Evolutionary conservation across 1,140 invertebrate genomes (phyloP).

Genomic region (Drosophila novamexicana): DNA sequence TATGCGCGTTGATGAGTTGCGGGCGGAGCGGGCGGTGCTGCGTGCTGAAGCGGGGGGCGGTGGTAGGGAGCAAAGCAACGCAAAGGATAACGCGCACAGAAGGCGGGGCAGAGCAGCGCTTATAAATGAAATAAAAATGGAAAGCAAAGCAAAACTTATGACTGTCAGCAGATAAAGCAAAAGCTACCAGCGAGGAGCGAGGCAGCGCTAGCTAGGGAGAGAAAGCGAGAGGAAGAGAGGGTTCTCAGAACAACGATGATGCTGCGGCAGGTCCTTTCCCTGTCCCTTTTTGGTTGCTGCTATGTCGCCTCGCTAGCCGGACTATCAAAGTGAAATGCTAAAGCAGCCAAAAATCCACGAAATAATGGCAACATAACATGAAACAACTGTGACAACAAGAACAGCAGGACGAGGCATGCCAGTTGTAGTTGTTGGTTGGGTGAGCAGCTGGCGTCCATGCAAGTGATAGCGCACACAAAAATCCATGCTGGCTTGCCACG

Average conservation of each 20-base stretch:
- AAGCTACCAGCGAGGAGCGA: conserved; percentile 57
- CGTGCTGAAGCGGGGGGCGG: neutral
- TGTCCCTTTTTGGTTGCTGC: neutral
- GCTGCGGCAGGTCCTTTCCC: conserved; percentile 12
- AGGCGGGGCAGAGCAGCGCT: conserved; percentile 25
- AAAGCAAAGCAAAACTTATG: conserved; percentile 82
- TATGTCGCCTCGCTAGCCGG: conserved; percentile 33
- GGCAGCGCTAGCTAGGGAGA: neutral
- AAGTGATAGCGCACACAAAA: conserved; percentile 72
- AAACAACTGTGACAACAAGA: conserved; percentile 78
- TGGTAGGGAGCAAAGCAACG: neutral
- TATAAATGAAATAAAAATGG: conserved; percentile 78
- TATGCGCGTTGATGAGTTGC: conserved; percentile 81
- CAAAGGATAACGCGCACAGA: conserved; percentile 28
- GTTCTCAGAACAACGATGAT: conserved; percentile 8
- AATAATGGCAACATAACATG: conserved; percentile 82
- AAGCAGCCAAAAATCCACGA: conserved; percentile 82
- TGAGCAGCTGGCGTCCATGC: conserved; percentile 33
- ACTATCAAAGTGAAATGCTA: conserved; percentile 83
- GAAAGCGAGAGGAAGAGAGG: neutral
- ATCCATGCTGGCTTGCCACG: conserved; percentile 75
- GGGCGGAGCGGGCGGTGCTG: conserved; percentile 1
- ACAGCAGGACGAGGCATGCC: conserved; percentile 13
- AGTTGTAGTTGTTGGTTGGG: neutral
- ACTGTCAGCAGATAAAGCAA: conserved; percentile 80